Conservation (phyloP, 2,797 vertebrate genomes). For the Tapirus indicus region DNA sequence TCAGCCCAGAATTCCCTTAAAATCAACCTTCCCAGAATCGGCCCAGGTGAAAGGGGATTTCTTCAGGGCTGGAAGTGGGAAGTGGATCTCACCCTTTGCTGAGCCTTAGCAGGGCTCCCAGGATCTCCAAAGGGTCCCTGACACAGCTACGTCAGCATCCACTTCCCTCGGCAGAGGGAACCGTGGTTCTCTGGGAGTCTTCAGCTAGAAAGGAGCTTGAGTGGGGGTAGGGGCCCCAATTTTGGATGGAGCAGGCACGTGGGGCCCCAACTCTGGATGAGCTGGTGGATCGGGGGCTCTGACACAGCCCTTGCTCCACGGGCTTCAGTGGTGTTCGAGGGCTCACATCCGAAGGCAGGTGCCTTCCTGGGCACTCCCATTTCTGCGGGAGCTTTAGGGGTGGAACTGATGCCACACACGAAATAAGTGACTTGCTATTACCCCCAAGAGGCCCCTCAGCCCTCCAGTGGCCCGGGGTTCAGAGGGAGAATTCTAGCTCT, state of each 20-base stretch:
- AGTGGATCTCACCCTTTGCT: background rate
- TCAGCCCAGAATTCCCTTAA: background rate
- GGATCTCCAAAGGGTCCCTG: too few species aligned
- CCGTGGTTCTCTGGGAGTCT: background rate
- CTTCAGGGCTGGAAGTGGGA: background rate
- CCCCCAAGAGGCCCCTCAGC: background rate
- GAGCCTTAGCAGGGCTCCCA: background rate
- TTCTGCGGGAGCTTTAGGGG: background rate
- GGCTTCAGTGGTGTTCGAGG: background rate
- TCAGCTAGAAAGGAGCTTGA: background rate
- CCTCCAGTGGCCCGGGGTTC: background rate
- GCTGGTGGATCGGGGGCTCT: background rate
- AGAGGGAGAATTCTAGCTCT: background rate
- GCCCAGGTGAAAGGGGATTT: background rate
- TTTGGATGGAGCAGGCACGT: background rate
- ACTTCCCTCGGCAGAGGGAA: background rate
- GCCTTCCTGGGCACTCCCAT: too few species aligned
- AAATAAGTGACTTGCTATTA: background rate
- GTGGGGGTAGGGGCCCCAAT: background rate
- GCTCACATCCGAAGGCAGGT: background rate
- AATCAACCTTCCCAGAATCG: background rate
- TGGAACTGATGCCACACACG: background rate
- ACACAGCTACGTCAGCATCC: background rate
- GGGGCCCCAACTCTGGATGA: background rate
- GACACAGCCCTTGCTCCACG: background rate